A percentile compares a stretch with the other conserved stretches of the same genome.
phyloP scores from a whole-genome alignment of 1,140 invertebrate genomes.

The Proales similis region DNA sequence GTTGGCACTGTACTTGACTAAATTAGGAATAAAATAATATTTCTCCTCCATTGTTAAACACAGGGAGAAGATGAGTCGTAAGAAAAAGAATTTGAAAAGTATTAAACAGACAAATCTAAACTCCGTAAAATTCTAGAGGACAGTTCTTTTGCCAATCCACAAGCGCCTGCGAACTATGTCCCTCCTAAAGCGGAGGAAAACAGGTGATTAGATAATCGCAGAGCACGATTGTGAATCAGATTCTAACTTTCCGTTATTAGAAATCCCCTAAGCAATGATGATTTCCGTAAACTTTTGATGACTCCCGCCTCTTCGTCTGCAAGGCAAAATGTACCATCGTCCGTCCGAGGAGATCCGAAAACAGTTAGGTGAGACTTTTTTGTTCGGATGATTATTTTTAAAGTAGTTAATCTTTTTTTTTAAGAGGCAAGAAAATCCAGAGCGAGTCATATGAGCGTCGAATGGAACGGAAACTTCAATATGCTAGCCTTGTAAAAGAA shows the following conservation, averaged over 20 bases:
- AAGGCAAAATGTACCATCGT: slow-evolving; percentile 10
- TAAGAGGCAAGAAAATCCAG: neutral
- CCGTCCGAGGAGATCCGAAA: neutral
- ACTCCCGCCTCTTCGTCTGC: slow-evolving; percentile 60
- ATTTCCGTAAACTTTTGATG: slow-evolving; percentile 89
- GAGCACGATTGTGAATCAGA: neutral
- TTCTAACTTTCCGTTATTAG: slow-evolving; percentile 38
- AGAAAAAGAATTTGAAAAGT: no score
- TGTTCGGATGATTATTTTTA: neutral
- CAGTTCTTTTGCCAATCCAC: slow-evolving; percentile 25
- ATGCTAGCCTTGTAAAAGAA: slow-evolving; percentile 85
- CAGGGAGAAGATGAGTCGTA: no score
- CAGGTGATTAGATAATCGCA: slow-evolving; percentile 11
- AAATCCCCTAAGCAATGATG: slow-evolving; percentile 75
- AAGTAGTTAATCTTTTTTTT: neutral
- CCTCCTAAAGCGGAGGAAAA: slow-evolving; percentile 24
- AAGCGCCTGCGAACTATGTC: slow-evolving; percentile 29
- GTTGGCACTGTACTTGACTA: no score
- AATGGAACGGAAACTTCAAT: slow-evolving; percentile 53
- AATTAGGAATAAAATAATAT: no score
- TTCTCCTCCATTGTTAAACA: no score
- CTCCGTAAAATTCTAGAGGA: no score
- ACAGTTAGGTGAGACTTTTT: neutral
- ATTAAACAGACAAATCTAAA: no score
- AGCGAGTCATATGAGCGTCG: slow-evolving; percentile 15